phyloP scores from a whole-genome alignment of 2,888 invertebrate species.

The Ectemnius lituratus region DNA sequence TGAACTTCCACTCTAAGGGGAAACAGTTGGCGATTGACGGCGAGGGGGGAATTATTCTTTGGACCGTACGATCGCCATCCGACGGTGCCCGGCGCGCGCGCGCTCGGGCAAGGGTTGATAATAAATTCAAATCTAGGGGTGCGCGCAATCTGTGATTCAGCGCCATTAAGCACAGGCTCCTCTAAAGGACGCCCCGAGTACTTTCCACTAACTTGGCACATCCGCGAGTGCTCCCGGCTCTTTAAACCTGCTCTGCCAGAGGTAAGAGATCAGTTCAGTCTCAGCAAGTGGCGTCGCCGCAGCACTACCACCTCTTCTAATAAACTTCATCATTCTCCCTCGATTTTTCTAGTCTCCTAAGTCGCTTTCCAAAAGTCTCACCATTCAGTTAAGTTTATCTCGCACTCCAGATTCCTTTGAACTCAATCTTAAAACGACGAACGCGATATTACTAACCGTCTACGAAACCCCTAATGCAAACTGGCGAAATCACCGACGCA shows the following conservation, averaged over 20 bases:
- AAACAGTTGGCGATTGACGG: background rate
- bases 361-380: too few relatives aligned
- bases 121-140: conserved; percentile 73
- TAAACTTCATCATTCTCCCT: conserved; percentile 17
- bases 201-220: conserved; percentile 69
- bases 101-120: conserved; percentile 71
- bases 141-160: conserved; percentile 78
- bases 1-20: background rate
- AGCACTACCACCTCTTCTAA: too few relatives aligned
- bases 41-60: conserved; percentile 51
- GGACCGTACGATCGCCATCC: conserved; percentile 63
- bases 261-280: conserved; percentile 53
- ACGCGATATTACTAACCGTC: background rate
- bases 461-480: background rate
- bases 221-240: conserved; percentile 54
- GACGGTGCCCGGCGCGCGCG: conserved; percentile 42
- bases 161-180: conserved; percentile 77
- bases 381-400: too few relatives aligned
- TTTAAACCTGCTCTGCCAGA: conserved; percentile 51
- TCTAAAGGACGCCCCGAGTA: conserved; percentile 66
- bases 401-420: too few relatives aligned
- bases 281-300: background rate
- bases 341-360: background rate
- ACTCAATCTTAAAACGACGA: too few relatives aligned
- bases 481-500: too few relatives aligned